phyloP scores from a whole-genome alignment of 2,888 invertebrate species.

The Sarcophaga caerulescens region DNA sequence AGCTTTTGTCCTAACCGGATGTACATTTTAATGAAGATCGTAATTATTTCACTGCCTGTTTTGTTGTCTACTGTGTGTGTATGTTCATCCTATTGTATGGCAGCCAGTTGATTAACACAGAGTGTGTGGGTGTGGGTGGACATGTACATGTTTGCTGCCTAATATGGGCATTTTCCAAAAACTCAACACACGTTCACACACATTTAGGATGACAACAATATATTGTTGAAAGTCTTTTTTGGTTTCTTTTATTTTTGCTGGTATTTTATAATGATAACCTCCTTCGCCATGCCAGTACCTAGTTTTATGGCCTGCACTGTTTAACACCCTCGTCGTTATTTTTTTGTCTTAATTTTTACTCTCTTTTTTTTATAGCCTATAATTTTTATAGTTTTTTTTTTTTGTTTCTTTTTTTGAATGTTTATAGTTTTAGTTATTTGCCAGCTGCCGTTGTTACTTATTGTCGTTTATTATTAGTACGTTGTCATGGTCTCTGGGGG shows the following conservation, averaged over 20 bases:
- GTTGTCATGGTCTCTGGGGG: slow-evolving; percentile 55
- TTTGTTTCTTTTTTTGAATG: not conserved
- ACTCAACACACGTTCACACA: not conserved
- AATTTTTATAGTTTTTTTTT: slow-evolving; percentile 21
- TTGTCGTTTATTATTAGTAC: slow-evolving; percentile 37
- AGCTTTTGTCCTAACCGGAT: slow-evolving; percentile 44
- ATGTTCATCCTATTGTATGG: not conserved
- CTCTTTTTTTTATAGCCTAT: slow-evolving; percentile 25
- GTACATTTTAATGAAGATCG: slow-evolving; percentile 62
- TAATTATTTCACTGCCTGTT: slow-evolving; percentile 55
- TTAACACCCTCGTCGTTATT: slow-evolving; percentile 12
- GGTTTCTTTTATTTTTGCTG: slow-evolving; percentile 34
- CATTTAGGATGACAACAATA: not conserved
- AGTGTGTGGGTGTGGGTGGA: not conserved
- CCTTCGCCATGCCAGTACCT: not conserved
- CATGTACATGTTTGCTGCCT: not conserved
- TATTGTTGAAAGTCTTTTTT: slow-evolving; percentile 5
- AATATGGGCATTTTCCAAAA: not conserved
- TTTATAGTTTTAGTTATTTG: slow-evolving; percentile 13
- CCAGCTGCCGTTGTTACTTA: slow-evolving; percentile 2
- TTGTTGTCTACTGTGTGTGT: slow-evolving; percentile 19
- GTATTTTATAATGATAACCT: slow-evolving; percentile 52
- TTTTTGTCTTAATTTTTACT: slow-evolving; percentile 10
- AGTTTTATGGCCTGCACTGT: not conserved
- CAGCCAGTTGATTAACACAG: not conserved